A percentile compares a stretch with the other conserved stretches of the same genome.
phyloP scores from a whole-genome alignment of 2,888 invertebrate species.

The Polydrusus cervinus region DNA sequence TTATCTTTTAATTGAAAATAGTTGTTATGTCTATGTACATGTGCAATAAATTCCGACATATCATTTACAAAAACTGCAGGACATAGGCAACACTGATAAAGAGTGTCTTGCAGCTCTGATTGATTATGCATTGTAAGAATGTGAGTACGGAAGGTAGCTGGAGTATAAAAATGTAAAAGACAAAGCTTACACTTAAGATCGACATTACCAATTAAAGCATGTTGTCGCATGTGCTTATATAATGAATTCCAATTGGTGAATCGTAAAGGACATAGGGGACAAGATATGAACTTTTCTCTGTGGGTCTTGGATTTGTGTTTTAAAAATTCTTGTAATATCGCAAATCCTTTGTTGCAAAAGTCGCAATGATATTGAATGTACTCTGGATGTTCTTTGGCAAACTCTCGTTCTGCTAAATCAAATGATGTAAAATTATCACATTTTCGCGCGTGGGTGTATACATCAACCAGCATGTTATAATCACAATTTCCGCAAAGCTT shows the following conservation, averaged over 20 bases:
- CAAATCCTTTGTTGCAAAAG: constrained; percentile 9
- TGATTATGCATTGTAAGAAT: background rate
- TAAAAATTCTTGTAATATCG: constrained; percentile 2
- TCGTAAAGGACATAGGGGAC: background rate
- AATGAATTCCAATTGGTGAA: constrained; percentile 5
- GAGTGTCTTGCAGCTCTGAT: background rate
- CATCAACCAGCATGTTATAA: background rate
- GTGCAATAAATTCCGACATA: background rate
- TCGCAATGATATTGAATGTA: constrained; percentile 18
- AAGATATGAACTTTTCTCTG: background rate
- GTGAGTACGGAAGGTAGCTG: background rate
- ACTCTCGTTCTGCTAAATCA: background rate
- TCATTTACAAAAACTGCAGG: constrained; percentile 4
- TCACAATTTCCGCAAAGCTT: constrained; percentile 4
- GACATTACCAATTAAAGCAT: constrained; percentile 30
- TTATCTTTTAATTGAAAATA: background rate
- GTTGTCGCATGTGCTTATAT: constrained; percentile 4
- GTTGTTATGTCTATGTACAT: constrained; percentile 5
- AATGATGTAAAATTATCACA: background rate
- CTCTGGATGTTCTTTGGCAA: background rate
- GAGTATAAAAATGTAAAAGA: constrained; percentile 12
- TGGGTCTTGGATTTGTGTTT: constrained; percentile 1
- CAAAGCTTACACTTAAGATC: constrained; percentile 19
- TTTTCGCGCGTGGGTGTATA: background rate
- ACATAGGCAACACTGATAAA: constrained; percentile 14